Evolutionary conservation across 2,888 invertebrate species (phyloP).

Genomic region (Eurois occulta): DNA sequence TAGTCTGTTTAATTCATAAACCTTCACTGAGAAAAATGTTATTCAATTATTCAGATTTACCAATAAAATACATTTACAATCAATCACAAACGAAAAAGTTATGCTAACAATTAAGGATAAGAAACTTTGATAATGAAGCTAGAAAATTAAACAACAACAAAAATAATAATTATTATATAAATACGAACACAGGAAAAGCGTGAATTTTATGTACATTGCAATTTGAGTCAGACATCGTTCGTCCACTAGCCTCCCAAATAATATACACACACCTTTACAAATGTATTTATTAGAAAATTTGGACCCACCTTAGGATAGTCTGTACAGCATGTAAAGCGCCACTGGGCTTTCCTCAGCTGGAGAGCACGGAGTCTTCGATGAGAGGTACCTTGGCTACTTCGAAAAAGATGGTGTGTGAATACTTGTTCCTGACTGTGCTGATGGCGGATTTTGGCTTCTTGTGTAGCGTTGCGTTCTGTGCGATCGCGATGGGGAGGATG

Average conservation of each 20-base stretch:
- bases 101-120: slow-evolving; percentile 44
- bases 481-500: slow-evolving; percentile 92
- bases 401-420: slow-evolving; percentile 98
- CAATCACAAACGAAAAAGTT: slow-evolving; percentile 36
- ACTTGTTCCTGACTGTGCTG: slow-evolving; percentile 97
- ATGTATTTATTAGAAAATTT: slow-evolving; percentile 73
- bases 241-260: slow-evolving; percentile 58
- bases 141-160: slow-evolving; percentile 63
- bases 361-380: slow-evolving; percentile 80
- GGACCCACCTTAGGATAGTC: slow-evolving; percentile 81
- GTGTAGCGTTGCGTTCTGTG: slow-evolving; percentile 94
- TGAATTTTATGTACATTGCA: slow-evolving; percentile 64
- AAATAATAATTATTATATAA: slow-evolving; percentile 43
- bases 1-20: slow-evolving; percentile 49
- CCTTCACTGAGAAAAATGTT: slow-evolving; percentile 31
- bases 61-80: slow-evolving; percentile 48
- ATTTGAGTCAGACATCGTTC: slow-evolving; percentile 56
- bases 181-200: slow-evolving; percentile 50
- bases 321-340: slow-evolving; percentile 79
- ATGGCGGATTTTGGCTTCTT: slow-evolving; percentile 94
- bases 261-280: slow-evolving; percentile 65
- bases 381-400: slow-evolving; percentile 96
- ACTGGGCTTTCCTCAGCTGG: slow-evolving; percentile 79
- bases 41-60: slow-evolving; percentile 16
- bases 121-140: slow-evolving; percentile 43